Evolutionary conservation across 2,888 invertebrate genomes (phyloP), one percentile per base, ranked within the genome.

Genomic region (Drosophila robusta): DNA sequence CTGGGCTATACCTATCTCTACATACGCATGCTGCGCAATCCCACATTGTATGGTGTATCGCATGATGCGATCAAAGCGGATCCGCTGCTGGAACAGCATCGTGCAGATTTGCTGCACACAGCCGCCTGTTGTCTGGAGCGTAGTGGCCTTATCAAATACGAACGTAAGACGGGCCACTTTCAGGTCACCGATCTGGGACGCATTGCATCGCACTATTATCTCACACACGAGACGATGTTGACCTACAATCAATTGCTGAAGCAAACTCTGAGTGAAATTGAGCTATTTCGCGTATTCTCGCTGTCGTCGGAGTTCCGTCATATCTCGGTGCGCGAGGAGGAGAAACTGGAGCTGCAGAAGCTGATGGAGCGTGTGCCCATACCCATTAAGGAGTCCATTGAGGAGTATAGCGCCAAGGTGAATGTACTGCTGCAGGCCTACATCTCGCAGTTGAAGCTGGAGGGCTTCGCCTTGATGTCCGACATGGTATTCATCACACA

Each of bases 401-500:
- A 99, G 89, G 99, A 99, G 90, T 97, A 99, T 0, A 92, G 92
- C 65, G 99, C 99, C 0, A 99, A 99, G 86, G 96, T 98, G 29
- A 99, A 99, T 92, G 98, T 98, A 8, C 92, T 99, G 0, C 93
- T 99, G 0, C 99, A 99, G 92, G 98, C 99, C 0, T 99, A 99
- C 93, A 99, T 99, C 74, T 99, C 99, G 0, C 99, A 99, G 92
- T 93, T 99, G 79, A 99, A 99, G 92, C 93, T 99, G 58, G 99
- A 99, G 90, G 99, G 99, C 0, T 99, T 99, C 92, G 99, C 99
- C 0, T 93, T 99, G 2, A 99, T 99, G 97, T 97, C 98, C 0
- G 99, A 99, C 92, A 99, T 99, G 99, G 98, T 99, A 4, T 99
- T 98, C 91, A 97, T 99, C 0, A 99, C 99, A 0, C 99, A 99